Conservation (phyloP, 23 tunicate genomes). For the Trididemnum miniatum region DNA sequence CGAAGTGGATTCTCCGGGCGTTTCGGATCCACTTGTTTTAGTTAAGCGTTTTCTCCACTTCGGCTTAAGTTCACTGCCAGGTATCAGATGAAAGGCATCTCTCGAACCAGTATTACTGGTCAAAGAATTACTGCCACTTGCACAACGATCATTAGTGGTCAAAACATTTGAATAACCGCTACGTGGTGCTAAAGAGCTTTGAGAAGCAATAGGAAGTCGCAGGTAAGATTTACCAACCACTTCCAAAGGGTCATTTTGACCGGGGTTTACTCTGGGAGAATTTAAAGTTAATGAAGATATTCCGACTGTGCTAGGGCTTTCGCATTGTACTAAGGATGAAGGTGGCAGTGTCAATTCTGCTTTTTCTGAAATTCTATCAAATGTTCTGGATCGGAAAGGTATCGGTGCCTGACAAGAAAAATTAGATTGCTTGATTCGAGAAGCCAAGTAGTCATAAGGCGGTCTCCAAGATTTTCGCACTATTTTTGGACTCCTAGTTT, state of each 20-base stretch:
- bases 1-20: neutral
- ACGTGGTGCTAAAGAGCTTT: neutral
- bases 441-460: conserved; percentile 44
- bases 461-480: conserved; percentile 65
- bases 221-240: conserved; percentile 24
- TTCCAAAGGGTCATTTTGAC: conserved; percentile 38
- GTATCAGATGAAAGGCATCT: conserved; percentile 49
- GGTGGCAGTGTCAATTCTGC: neutral
- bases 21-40: neutral
- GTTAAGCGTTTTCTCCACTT: conserved; percentile 47
- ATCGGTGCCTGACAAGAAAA: neutral
- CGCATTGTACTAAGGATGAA: conserved; percentile 9
- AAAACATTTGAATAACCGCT: too few relatives aligned
- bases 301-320: conserved; percentile 40
- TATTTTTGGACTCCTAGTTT: conserved; percentile 83
- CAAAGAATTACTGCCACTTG: conserved; percentile 1
- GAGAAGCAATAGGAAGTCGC: neutral
- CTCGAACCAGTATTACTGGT: conserved; percentile 13
- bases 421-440: conserved; percentile 35
- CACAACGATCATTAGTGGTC: neutral
- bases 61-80: conserved; percentile 43
- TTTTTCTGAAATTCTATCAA: neutral
- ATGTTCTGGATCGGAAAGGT: conserved; percentile 12
- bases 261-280: conserved; percentile 53
- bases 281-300: conserved; percentile 61